Base-by-base conservation (phyloP, 2,888 invertebrate genomes). In the Chelonus formosanus region DNA sequence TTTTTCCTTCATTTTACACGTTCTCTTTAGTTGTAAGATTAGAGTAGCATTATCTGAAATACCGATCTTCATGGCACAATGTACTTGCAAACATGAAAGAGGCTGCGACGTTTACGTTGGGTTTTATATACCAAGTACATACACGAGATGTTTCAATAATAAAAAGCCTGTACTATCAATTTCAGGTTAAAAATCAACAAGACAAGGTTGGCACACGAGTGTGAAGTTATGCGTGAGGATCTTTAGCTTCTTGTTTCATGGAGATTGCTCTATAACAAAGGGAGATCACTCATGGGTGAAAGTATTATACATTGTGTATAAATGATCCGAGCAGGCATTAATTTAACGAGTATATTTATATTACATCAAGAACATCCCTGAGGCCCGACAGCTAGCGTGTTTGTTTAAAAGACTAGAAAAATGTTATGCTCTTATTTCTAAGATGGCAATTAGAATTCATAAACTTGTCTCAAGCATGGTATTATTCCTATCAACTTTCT, bases 321-420 rank as follows among this genome's bases (percentile, higher is more conserved):
- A 76, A 73, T 74, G 67, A 75, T 75, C 74, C 70, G 68, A 61
- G 52, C 45, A 53, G 54, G 48, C 60, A 69, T 67, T 71, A 71
- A 69, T 71, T 66, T 58, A 60, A 50, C 50, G 65, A 57, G 63
- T 34, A 47, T 59, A 65, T 63, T 67, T 44, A 44, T 20, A 20
- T 43, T 55, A 10, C 8, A 32, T n/a, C 20, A 20, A 20, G 35
- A 52, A 52, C 34, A 8, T 31, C 32, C 52, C 34, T 34, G 52
- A 8, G 52, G 52, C 32, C 8, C 8, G 31, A 52, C 52, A 52
- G 52, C 52, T 52, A 32, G 31, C 34, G 8, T 32, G 8, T 52
- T 52, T 52, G 34, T 52, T 52, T 52, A 3, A 32, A 52, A 31
- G 32, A 52, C 7, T 32, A 34, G 32, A 52, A 52, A 52, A 52